A percentile compares a stretch with the other conserved stretches of the same genome.
phyloP scores from a whole-genome alignment of 2,888 invertebrate species.

The Tetanocera ferruginea region DNA sequence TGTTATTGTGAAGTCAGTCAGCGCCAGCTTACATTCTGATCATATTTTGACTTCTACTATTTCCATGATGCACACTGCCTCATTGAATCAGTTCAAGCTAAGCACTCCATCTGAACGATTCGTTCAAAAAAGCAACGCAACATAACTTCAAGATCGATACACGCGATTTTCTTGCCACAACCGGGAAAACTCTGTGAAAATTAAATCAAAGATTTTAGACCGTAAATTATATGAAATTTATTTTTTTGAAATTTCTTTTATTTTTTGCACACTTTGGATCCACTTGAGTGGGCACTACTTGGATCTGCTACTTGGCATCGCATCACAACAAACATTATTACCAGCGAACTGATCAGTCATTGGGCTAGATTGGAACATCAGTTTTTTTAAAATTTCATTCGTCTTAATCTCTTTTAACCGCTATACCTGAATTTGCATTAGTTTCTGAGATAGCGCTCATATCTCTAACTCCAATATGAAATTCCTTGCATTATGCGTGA shows the following conservation, averaged over 20 bases:
- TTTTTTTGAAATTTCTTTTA: background rate
- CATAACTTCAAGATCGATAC: background rate
- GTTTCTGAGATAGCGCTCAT: background rate
- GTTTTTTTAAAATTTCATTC: background rate
- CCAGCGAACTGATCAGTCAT: background rate
- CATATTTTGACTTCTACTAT: background rate
- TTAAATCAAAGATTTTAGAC: background rate
- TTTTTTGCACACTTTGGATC: conserved; percentile 3
- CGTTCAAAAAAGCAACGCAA: background rate
- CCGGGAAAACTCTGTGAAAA: conserved; percentile 13
- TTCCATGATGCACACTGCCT: background rate
- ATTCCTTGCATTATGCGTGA: conserved; percentile 1
- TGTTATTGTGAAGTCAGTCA: conserved; percentile 15
- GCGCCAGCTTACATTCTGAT: background rate
- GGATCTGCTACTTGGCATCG: background rate
- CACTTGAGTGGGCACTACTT: conserved; percentile 8
- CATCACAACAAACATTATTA: background rate
- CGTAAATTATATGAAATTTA: background rate
- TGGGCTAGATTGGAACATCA: background rate
- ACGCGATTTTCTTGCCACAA: conserved; percentile 7
- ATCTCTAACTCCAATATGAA: background rate
- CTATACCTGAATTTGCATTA: no score
- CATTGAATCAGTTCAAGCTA: conserved; percentile 39
- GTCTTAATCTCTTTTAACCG: no score
- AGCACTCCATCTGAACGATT: conserved; percentile 35